Evolutionary conservation across 2,888 invertebrate species (phyloP).

Genomic region (Monoplex corrugatus): DNA sequence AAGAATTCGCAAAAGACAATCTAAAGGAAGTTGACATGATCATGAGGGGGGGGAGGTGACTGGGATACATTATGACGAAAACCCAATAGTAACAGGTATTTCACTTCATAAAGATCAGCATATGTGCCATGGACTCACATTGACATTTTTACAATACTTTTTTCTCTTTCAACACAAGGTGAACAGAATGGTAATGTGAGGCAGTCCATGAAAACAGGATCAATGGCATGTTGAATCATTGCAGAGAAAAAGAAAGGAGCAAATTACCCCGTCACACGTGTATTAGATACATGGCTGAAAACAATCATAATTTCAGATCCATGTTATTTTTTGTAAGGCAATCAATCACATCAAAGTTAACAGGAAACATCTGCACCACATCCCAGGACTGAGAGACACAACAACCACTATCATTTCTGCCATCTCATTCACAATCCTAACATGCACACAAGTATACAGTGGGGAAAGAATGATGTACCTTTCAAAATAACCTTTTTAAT

Average conservation of each 20-base stretch:
- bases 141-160: background rate
- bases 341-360: conserved; percentile 41
- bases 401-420: background rate
- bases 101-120: conserved; percentile 20
- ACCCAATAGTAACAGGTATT: conserved; percentile 32
- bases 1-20: background rate
- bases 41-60: background rate
- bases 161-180: conserved; percentile 10
- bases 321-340: conserved; percentile 36
- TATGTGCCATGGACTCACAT: conserved; percentile 18
- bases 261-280: conserved; percentile 16
- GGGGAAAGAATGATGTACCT: background rate
- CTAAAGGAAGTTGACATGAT: conserved; percentile 25
- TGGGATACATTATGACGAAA: background rate
- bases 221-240: background rate
- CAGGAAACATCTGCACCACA: conserved; percentile 32
- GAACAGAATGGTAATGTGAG: background rate
- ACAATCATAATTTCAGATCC: conserved; percentile 19
- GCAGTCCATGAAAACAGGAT: conserved; percentile 9
- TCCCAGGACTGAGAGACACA: conserved; percentile 17
- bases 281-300: conserved; percentile 31
- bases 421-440: background rate
- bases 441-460: conserved; percentile 3
- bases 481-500: conserved; percentile 5
- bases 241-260: background rate